phyloP scores from a whole-genome alignment of 2,888 invertebrate genomes.

The Alviniconcha strummeri region DNA sequence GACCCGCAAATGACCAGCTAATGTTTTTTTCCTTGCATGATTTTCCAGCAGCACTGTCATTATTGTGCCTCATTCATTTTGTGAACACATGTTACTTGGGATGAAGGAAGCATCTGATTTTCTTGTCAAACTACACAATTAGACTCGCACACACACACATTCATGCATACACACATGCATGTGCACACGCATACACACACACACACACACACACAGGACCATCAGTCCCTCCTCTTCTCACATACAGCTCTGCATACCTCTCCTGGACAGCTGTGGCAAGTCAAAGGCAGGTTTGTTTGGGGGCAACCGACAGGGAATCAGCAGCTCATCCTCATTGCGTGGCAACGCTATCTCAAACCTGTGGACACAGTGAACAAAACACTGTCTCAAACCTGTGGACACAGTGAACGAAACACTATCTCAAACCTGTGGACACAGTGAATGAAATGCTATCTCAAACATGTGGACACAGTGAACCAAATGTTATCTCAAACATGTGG shows the following conservation, averaged over 20 bases:
- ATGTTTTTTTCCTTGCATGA: too few relatives aligned
- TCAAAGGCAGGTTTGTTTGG: conserved; percentile 50
- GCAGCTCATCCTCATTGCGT: conserved; percentile 63
- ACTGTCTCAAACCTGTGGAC: not conserved
- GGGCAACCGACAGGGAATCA: conserved; percentile 67
- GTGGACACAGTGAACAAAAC: not conserved
- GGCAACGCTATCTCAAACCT: conserved; percentile 71
- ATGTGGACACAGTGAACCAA: not conserved
- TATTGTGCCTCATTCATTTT: too few relatives aligned
- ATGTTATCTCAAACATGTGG: not conserved
- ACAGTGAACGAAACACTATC: not conserved
- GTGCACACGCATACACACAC: not conserved
- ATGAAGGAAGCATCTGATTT: too few relatives aligned
- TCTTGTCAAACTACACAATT: too few relatives aligned
- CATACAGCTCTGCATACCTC: conserved; percentile 21
- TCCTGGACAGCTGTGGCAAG: conserved; percentile 38
- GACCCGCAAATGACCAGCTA: too few relatives aligned
- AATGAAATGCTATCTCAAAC: not conserved
- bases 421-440: not conserved
- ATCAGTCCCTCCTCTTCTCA: too few relatives aligned
- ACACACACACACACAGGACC: not conserved
- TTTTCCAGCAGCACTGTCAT: too few relatives aligned
- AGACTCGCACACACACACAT: too few relatives aligned
- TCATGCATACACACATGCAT: too few relatives aligned
- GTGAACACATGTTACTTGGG: too few relatives aligned